Conservation (phyloP, 2,797 vertebrate genomes). For the Lacerta bilineata region DNA sequence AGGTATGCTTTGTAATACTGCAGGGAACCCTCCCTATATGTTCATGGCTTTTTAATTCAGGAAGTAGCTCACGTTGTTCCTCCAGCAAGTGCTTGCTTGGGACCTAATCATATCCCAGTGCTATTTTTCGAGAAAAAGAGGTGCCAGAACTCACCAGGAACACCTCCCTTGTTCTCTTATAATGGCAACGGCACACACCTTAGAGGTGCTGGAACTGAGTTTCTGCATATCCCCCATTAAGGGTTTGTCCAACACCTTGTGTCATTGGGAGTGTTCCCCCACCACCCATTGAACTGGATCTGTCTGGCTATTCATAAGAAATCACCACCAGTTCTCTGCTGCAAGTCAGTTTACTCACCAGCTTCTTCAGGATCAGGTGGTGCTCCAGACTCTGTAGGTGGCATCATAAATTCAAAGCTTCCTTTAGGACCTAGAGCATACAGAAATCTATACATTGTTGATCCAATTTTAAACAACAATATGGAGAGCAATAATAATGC, state of each 20-base stretch:
- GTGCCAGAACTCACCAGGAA: too few species aligned
- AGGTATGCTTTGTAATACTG: background rate
- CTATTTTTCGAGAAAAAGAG: too few species aligned
- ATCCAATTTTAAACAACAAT: conserved; percentile 20
- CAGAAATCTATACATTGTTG: conserved; percentile 1
- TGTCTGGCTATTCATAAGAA: too few species aligned
- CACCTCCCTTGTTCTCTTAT: too few species aligned
- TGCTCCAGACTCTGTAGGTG: conserved; percentile 70
- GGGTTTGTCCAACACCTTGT: background rate
- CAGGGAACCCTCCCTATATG: background rate
- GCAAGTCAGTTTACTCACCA: conserved; percentile 68
- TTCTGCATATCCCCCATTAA: too few species aligned
- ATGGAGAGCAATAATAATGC: conserved; percentile 4
- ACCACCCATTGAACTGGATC: too few species aligned
- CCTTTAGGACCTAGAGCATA: conserved; percentile 70
- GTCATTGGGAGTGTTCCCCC: background rate
- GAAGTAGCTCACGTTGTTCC: background rate
- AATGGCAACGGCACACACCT: too few species aligned
- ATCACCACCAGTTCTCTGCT: background rate
- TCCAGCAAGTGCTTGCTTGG: background rate
- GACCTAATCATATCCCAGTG: background rate
- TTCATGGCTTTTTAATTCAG: background rate
- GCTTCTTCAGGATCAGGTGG: conserved; percentile 64
- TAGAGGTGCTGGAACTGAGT: too few species aligned
- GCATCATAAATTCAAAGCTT: conserved; percentile 72